Base-by-base conservation (phyloP, 2,888 invertebrate genomes). In the Ophion obscuratus region DNA sequence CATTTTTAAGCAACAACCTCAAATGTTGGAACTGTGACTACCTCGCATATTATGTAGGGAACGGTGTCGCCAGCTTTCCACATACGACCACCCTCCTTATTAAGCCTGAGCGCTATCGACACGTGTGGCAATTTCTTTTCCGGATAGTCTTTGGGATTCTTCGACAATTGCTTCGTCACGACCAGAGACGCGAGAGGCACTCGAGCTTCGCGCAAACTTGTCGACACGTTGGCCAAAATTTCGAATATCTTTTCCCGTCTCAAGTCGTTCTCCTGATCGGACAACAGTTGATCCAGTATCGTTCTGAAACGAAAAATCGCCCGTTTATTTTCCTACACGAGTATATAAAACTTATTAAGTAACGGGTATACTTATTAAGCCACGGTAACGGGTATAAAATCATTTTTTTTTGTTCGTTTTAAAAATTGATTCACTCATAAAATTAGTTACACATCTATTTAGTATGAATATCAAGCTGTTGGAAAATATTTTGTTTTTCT, bases 11-110 rank as follows among this genome's bases (percentile, higher is more conserved):
- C 31, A 0, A 31, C 2, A 31, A 31, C 31, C 31, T 4, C 31
- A 10, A 10, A 6, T 20, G 27, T 27, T 75, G 40, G 1, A 40
- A 40, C 14, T 47, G 3, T 11, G 82, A 74, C 20, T 84, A 94
- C 96, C 93, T 97, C 96, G 94, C 99, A 99, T 91, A 99, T 98
- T 2, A 99, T 96, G 92, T 99, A 99, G 14, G 98, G 96, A 2
- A 99, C 98, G 61, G 98, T 98, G 92, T 99, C 99, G 0, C 99
- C 99, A 89, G 97, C 97, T 91, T 97, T 97, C 92, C 98, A 97
- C 88, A 97, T 96, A 89, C 98, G 96, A 91, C 97, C 98, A 77
- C 96, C 96, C 66, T 96, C 96, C 91, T 96, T 96, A 94, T 99
- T 99, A 90, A 98, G 95, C 89, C 99, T 95, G 80, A 98, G 91